Evolutionary conservation across 2,113 vertebrate species (phyloP).

Genomic region (Sinocyclocheilus anophthalmus): DNA sequence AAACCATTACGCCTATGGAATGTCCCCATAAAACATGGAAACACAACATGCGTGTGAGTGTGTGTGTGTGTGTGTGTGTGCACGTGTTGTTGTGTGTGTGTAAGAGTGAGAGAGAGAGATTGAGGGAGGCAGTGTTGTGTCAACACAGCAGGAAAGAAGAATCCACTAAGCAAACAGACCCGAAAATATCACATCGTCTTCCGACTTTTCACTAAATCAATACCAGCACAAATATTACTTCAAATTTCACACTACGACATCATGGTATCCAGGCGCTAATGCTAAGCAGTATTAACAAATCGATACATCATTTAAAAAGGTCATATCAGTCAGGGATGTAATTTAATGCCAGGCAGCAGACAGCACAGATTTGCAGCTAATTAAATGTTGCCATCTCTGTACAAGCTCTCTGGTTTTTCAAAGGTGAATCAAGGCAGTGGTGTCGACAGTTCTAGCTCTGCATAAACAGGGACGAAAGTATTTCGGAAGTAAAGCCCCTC

Average conservation of each 20-base stretch:
- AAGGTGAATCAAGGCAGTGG: slow-evolving; percentile 34
- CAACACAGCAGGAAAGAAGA: slow-evolving; percentile 30
- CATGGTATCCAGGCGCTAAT: slow-evolving; percentile 21
- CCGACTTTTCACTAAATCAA: slow-evolving; percentile 47
- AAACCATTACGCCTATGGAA: too few relatives aligned
- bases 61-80: neutral
- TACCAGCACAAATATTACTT: slow-evolving; percentile 42
- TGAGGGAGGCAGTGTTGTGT: neutral
- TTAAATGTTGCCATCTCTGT: slow-evolving; percentile 49
- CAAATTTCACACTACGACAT: slow-evolving; percentile 18
- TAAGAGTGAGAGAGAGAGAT: neutral
- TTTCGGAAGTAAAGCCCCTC: slow-evolving; percentile 31
- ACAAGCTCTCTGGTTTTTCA: slow-evolving; percentile 36
- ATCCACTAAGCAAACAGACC: slow-evolving; percentile 47
- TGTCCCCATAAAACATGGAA: too few relatives aligned
- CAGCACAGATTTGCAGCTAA: slow-evolving; percentile 54
- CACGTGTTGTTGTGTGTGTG: too few relatives aligned
- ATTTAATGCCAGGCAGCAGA: slow-evolving; percentile 45
- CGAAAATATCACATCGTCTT: slow-evolving; percentile 53
- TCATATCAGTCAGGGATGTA: slow-evolving; percentile 49
- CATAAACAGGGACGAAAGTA: neutral
- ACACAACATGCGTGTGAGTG: neutral
- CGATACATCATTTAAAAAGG: slow-evolving; percentile 61
- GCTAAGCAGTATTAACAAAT: slow-evolving; percentile 58
- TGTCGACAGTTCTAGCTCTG: slow-evolving; percentile 27